Evolutionary conservation across 2,888 invertebrate genomes (phyloP).

Genomic region (Iphiclides podalirius): DNA sequence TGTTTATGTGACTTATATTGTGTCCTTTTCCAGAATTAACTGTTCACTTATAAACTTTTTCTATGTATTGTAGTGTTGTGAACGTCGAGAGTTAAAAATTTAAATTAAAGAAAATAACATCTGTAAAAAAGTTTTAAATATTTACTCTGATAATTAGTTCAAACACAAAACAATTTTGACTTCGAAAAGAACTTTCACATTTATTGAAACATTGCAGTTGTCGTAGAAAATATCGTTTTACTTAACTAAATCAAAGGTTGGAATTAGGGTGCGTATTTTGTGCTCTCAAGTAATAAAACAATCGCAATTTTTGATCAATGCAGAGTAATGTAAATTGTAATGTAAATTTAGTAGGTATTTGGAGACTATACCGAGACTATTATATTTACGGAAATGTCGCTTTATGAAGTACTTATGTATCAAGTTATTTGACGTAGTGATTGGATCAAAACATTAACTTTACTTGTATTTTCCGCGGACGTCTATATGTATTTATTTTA

Average conservation of each 20-base stretch:
- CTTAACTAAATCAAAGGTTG: slow-evolving; percentile 7
- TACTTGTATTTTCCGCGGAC: neutral
- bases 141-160: too few relatives aligned
- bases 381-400: neutral
- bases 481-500: neutral
- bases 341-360: slow-evolving; percentile 5
- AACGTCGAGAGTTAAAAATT: too few relatives aligned
- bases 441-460: neutral
- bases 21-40: too few relatives aligned
- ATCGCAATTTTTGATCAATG: slow-evolving; percentile 10
- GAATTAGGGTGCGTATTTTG: neutral
- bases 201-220: too few relatives aligned
- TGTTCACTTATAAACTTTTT: too few relatives aligned
- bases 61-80: too few relatives aligned
- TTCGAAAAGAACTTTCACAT: too few relatives aligned
- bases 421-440: neutral
- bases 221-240: slow-evolving; percentile 3
- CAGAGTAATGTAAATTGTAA: slow-evolving; percentile 12
- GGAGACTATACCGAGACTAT: neutral
- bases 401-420: neutral
- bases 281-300: slow-evolving; percentile 15
- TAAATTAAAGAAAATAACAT: too few relatives aligned
- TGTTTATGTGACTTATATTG: too few relatives aligned
- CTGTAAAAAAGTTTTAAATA: too few relatives aligned
- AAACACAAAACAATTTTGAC: too few relatives aligned